Evolutionary conservation across 1,140 invertebrate species (phyloP).

Genomic region (Campodea augens): DNA sequence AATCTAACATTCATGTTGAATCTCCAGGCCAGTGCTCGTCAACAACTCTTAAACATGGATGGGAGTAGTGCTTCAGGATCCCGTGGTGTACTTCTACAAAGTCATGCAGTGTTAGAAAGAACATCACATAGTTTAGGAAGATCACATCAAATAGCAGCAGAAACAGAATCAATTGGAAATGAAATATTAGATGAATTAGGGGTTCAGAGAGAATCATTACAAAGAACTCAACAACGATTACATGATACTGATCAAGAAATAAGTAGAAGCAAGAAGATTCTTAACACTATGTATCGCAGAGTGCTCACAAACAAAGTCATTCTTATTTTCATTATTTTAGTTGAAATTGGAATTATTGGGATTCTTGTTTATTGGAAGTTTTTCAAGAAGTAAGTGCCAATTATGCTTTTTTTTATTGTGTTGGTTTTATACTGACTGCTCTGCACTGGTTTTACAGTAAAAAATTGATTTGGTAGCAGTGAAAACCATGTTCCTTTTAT

Average conservation of each 20-base stretch:
- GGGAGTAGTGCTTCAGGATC: no score
- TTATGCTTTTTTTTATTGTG: no score
- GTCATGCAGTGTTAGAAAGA: conserved; percentile 34
- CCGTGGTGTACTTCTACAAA: no score
- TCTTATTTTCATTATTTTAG: conserved; percentile 40
- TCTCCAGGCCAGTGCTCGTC: no score
- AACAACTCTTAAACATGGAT: no score
- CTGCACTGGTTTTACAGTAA: no score
- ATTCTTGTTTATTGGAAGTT: conserved; percentile 37
- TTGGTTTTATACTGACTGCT: no score
- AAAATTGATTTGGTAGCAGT: no score
- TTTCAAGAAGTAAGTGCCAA: conserved; percentile 23
- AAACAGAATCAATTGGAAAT: conserved; percentile 57
- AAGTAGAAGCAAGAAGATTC: conserved; percentile 32
- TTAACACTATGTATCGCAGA: conserved; percentile 36
- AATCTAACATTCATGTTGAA: no score
- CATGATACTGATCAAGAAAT: conserved; percentile 40
- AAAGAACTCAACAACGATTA: conserved; percentile 36
- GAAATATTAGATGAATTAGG: conserved; percentile 48
- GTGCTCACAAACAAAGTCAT: conserved; percentile 47
- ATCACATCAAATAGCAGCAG: conserved; percentile 48
- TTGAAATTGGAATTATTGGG: conserved; percentile 37
- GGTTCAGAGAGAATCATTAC: conserved; percentile 38
- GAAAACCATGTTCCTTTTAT: no score
- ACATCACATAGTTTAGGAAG: conserved; percentile 42